Evolutionary conservation across 1,140 invertebrate species (phyloP), one percentile per base, ranked within the genome.

Genomic region (Hirudo medicinalis): DNA sequence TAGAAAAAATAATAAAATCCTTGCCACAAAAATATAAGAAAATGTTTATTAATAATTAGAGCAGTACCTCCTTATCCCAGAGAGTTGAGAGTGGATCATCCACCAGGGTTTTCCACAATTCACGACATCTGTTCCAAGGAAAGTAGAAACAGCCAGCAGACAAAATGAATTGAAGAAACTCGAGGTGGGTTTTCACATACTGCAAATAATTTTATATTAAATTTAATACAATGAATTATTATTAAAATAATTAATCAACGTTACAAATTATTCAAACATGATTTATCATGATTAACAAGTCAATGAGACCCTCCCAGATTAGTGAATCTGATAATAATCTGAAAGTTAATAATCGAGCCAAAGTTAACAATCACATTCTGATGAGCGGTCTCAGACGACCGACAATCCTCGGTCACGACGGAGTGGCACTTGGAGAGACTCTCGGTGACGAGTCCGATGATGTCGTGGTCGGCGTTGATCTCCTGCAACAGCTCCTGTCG

Each of bases 121-220:
- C 84, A 70, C 82, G 79, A 54, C 82, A 83, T 70, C 83, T 75
- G 60, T 78, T 78, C 82, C 83, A 85, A 22, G 80, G 78, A 60
- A 86, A 75, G 77, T 84, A 85, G 9, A 85, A 76, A 67, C 82
- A 81, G 32, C 83, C 83, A 73, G 85, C 84, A 79, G 85, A 83
- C 36, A 86, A 77, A 27, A 85, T 75, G 76, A 85, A 85, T 72
- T 83, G 80, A 32, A 86, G 76, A 74, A 85, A 84, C 63, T 81
- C 80, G 40, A 86, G 76, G 75, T 86, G 85, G n/a, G 77, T 79
- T 15, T 76, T 76, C 54, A 85, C 76, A 76, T 82, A 84, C 82
- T 85, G 79, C 72, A 80, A 79, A 70, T 40, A 60, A 36, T 75
- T 17, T 55, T 29, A 29, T 69, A 55, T 5, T 27, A 3, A 19